phyloP scores from a whole-genome alignment of 2,113 vertebrate genomes.

The Catagonus wagneri region DNA sequence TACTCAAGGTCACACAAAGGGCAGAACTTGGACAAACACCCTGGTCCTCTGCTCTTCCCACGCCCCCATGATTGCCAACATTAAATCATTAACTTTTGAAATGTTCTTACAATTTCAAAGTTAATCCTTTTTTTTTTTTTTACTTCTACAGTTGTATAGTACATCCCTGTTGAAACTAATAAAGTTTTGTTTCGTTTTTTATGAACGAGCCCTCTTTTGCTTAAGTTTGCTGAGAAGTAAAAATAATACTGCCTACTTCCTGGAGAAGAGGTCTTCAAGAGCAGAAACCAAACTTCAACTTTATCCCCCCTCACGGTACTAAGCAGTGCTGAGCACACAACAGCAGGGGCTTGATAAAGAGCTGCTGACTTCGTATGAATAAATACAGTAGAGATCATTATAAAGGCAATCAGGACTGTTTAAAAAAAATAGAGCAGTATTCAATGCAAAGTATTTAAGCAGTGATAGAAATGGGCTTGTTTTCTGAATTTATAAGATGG shows the following conservation, averaged over 20 bases:
- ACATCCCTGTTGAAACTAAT: slow-evolving; percentile 49
- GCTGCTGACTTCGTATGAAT: slow-evolving; percentile 47
- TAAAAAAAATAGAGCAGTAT: slow-evolving; percentile 43
- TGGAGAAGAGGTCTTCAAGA: slow-evolving; percentile 37
- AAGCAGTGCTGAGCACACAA: not conserved
- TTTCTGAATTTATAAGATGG: slow-evolving; percentile 52
- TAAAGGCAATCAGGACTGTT: slow-evolving; percentile 59
- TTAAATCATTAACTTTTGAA: slow-evolving; percentile 43
- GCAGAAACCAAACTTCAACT: slow-evolving; percentile 1
- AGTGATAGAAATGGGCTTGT: slow-evolving; percentile 9
- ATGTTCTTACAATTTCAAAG: slow-evolving; percentile 29
- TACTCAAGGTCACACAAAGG: slow-evolving; percentile 24
- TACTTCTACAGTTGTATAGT: not conserved
- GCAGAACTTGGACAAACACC: not conserved
- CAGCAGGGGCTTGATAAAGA: slow-evolving; percentile 19
- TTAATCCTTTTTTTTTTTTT: not conserved
- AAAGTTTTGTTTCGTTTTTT: not conserved
- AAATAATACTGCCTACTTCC: slow-evolving; percentile 62
- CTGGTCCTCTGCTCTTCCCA: not conserved
- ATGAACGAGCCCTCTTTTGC: slow-evolving; percentile 15
- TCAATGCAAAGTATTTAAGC: slow-evolving; percentile 59
- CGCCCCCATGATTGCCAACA: not conserved
- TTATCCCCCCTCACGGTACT: not conserved
- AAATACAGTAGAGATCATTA: slow-evolving; percentile 54
- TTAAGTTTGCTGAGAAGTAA: slow-evolving; percentile 52